Conservation (phyloP, 2,888 invertebrate genomes). For the Tinea pellionella region DNA sequence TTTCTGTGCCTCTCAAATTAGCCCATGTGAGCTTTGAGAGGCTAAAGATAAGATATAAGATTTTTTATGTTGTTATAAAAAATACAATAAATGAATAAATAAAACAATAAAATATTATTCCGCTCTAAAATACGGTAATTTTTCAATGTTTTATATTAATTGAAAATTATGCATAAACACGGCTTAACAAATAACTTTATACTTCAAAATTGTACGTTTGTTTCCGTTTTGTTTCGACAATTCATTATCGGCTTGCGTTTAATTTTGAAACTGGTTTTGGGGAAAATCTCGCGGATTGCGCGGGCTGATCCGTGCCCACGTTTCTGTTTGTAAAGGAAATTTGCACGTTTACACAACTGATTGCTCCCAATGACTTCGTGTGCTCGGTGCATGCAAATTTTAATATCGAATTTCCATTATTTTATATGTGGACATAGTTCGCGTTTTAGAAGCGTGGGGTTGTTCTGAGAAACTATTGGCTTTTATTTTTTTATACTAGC, state of each 20-base stretch:
- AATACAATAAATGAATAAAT: no score
- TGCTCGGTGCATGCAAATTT: slow-evolving; percentile 32
- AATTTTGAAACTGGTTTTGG: slow-evolving; percentile 47
- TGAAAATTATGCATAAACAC: no score
- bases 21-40: no score
- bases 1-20: no score
- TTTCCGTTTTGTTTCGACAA: slow-evolving; percentile 56
- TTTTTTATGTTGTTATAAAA: no score
- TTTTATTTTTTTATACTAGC: no score
- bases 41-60: no score
- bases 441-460: background rate
- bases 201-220: background rate
- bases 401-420: background rate
- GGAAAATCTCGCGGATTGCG: slow-evolving; percentile 19
- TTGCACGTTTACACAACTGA: slow-evolving; percentile 57
- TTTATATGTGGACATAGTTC: background rate
- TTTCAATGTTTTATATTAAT: no score
- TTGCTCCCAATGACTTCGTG: slow-evolving; percentile 43
- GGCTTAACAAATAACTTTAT: background rate
- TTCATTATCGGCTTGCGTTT: slow-evolving; percentile 59
- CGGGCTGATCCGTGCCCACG: slow-evolving; percentile 34
- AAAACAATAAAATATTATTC: no score
- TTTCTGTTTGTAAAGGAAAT: slow-evolving; percentile 54
- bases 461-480: no score
- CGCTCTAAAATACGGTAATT: no score